Evolutionary conservation across 2,888 invertebrate species (phyloP), one percentile per base, ranked within the genome.

Genomic region (Himalopsyche kuldschensis): DNA sequence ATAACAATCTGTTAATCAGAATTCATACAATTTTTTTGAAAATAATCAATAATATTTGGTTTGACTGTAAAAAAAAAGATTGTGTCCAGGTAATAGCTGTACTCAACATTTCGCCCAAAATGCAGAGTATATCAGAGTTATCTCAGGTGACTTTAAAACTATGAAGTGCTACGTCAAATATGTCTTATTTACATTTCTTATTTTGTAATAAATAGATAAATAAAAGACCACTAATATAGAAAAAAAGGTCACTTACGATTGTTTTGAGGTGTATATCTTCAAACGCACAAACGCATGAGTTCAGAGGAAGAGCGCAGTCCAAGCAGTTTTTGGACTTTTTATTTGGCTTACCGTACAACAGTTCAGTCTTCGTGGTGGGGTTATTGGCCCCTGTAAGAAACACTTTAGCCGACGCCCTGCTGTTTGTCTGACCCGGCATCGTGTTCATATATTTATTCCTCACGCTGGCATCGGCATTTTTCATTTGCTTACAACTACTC

Each of bases 221-320:
- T 15, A 31, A n/a, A 17, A 35, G 15, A 41, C 35, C 0, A 24
- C 20, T 32, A 46, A 35, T n/a, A 15, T 47, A 32, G 17, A 10
- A 31, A 63, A 79, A 48, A 11, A 17, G 3, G 15, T 35, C 69
- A 81, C 84, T 84, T 63, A 84, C 84, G 8, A 41, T 81, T 30
- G 47, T 76, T 41, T 41, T 79, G 17, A 41, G 27, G n/a, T 81
- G 75, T 31, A 47, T 75, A 6, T 78, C 78, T 10, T 80, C 82
- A 17, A 78, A 78, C 8, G 82, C 80, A 78, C 85, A 85, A 15
- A 85, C 81, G 41, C 85, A 85, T 6, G 47, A 79, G 20, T 77
- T 78, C n/a, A 78, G 46, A 32, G 80, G 69, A 35, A 85, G 76
- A 30, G 83, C 63, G 63, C 85, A 85, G 46, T 84, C 80, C 24